phyloP scores from a whole-genome alignment of 2,888 invertebrate genomes.

The Dendrolimus houi region DNA sequence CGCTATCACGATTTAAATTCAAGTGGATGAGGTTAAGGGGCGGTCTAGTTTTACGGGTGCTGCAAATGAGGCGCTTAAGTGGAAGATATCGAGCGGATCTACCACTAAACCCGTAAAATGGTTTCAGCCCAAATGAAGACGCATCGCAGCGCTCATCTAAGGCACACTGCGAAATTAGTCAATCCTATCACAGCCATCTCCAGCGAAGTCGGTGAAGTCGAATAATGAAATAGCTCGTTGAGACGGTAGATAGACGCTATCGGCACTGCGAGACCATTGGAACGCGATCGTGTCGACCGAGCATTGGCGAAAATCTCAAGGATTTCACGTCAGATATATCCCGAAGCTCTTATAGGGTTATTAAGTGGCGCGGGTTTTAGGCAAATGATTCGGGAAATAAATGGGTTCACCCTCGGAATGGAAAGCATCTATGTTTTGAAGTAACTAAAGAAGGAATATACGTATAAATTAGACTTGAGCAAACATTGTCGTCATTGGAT shows the following conservation, averaged over 20 bases:
- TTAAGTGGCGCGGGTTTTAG: conserved; percentile 71
- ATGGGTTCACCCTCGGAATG: conserved; percentile 45
- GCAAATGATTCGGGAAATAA: conserved; percentile 64
- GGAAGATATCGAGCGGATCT: conserved; percentile 47
- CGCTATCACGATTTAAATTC: conserved; percentile 37
- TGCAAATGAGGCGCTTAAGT: conserved; percentile 64
- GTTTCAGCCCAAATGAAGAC: conserved; percentile 55
- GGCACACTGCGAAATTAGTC: conserved; percentile 66
- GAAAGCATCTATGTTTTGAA: conserved; percentile 47
- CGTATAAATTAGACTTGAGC: conserved; percentile 55
- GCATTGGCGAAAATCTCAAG: conserved; percentile 57
- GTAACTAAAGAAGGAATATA: conserved; percentile 49
- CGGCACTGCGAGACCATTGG: conserved; percentile 40
- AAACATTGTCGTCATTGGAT: conserved; percentile 59
- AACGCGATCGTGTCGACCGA: conserved; percentile 41
- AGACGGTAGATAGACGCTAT: conserved; percentile 49
- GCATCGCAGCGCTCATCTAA: conserved; percentile 44
- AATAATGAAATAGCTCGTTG: conserved; percentile 72
- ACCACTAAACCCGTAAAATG: conserved; percentile 57
- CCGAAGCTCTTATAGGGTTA: conserved; percentile 58
- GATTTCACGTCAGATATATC: conserved; percentile 67
- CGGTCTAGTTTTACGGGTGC: conserved; percentile 32
- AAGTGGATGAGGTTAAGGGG: conserved; percentile 35
- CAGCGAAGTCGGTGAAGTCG: conserved; percentile 48
- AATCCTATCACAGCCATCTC: conserved; percentile 63